A percentile compares a stretch with the other conserved stretches of the same genome.
Conservation (phyloP, 2,888 invertebrate genomes). For the Meghimatium bilineatum region DNA sequence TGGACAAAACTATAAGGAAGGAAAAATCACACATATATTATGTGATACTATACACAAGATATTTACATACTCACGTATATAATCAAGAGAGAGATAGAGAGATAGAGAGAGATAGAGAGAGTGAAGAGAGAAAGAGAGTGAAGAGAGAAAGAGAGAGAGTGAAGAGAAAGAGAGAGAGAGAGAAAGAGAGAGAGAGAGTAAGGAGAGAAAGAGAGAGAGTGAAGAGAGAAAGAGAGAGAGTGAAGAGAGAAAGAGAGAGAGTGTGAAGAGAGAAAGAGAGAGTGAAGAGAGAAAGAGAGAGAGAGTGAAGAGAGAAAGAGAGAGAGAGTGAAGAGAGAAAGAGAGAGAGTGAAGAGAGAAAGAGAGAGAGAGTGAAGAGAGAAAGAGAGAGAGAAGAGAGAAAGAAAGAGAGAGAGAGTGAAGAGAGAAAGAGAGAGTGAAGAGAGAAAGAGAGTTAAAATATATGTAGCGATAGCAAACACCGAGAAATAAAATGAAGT, state of each 20-base stretch:
- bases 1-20: too few relatives aligned
- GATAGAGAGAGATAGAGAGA: too few relatives aligned
- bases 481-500: background rate
- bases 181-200: background rate
- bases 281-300: background rate
- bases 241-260: background rate
- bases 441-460: background rate
- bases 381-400: constrained; percentile 8
- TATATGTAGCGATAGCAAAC: background rate
- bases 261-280: background rate
- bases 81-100: too few relatives aligned
- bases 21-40: too few relatives aligned
- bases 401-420: constrained; percentile 12
- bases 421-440: background rate
- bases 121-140: too few relatives aligned
- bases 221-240: constrained; percentile 17
- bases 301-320: background rate
- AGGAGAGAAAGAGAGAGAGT: constrained; percentile 2
- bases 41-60: too few relatives aligned
- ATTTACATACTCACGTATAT: too few relatives aligned
- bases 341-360: constrained; percentile 7
- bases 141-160: constrained; percentile 10
- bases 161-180: constrained; percentile 15
- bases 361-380: constrained; percentile 13
- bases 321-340: constrained; percentile 13